These are phyloP conservation scores for Edolisoma coerulescens DNA, from an alignment of 2,113 vertebrate species.

Conservation along the genomic window DNA sequence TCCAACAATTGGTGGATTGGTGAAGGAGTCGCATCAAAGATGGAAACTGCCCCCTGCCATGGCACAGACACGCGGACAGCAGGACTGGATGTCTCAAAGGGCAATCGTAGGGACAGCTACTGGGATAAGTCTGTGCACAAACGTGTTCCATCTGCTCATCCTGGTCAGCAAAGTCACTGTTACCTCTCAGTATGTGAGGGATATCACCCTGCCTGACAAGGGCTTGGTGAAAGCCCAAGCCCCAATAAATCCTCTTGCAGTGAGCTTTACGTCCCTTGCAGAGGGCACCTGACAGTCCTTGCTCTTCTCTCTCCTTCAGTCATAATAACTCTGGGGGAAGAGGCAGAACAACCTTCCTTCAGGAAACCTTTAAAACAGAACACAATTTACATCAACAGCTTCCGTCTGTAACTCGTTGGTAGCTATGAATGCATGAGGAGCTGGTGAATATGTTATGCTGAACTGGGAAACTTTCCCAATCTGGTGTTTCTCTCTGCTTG, in stretches of 20 bases:
- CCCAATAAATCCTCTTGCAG: background rate
- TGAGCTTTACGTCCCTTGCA: background rate
- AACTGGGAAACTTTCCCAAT: background rate
- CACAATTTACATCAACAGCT: background rate
- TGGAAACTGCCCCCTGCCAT: background rate
- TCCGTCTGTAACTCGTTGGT: background rate
- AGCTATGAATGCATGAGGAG: background rate
- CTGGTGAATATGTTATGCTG: background rate
- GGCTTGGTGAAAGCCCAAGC: background rate
- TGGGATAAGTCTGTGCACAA: background rate
- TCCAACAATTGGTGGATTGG: background rate
- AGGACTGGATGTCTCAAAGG: background rate
- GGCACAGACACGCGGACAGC: background rate
- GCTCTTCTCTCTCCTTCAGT: background rate
- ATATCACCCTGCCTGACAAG: background rate
- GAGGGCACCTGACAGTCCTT: background rate
- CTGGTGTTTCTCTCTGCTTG: background rate
- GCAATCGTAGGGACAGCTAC: background rate
- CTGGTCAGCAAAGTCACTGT: background rate
- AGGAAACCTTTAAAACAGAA: background rate
- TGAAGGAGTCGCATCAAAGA: background rate
- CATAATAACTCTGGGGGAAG: background rate
- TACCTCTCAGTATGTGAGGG: fast-evolving
- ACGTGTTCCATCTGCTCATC: background rate
- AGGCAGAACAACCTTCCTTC: background rate